Conservation (phyloP, 2,888 invertebrate genomes). For the Drosophila longiperda region DNA sequence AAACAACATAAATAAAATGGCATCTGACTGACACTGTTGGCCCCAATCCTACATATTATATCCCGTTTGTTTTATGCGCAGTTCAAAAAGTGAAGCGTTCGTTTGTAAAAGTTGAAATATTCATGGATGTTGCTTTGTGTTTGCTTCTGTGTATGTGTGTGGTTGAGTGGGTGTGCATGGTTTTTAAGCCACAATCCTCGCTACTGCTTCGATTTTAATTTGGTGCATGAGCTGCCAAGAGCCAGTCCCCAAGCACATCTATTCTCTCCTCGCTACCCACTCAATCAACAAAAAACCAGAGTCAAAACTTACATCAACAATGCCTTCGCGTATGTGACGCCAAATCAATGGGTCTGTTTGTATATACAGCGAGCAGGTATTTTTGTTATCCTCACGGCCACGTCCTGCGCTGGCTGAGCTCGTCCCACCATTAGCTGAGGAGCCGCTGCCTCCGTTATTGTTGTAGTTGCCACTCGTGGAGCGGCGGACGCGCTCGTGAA, state of each 20-base stretch:
- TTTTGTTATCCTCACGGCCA: constrained; percentile 89
- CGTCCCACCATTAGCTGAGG: constrained; percentile 71
- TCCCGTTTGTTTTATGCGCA: constrained; percentile 69
- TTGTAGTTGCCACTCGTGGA: constrained; percentile 79
- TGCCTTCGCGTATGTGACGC: constrained; percentile 94
- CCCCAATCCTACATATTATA: constrained; percentile 10
- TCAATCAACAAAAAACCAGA: background rate
- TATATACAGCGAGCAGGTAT: constrained; percentile 97
- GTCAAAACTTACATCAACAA: constrained; percentile 89
- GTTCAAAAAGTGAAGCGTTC: constrained; percentile 56
- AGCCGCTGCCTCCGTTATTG: constrained; percentile 83
- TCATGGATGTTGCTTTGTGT: constrained; percentile 64
- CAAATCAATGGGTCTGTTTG: constrained; percentile 99
- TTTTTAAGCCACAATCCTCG: constrained; percentile 19
- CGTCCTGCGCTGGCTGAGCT: constrained; percentile 82
- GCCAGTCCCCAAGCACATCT: background rate
- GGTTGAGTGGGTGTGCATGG: constrained; percentile 3
- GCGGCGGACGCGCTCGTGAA: constrained; percentile 86
- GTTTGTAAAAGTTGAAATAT: constrained; percentile 72
- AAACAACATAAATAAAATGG: constrained; percentile 27
- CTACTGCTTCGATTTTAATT: constrained; percentile 57
- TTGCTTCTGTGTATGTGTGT: background rate
- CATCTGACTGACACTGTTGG: constrained; percentile 38
- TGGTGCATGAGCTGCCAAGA: constrained; percentile 43
- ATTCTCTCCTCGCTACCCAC: background rate